These are phyloP conservation scores for Phalacrocorax pelagicus DNA, from an alignment of 2,113 vertebrate genomes.

Conservation along the genomic window DNA sequence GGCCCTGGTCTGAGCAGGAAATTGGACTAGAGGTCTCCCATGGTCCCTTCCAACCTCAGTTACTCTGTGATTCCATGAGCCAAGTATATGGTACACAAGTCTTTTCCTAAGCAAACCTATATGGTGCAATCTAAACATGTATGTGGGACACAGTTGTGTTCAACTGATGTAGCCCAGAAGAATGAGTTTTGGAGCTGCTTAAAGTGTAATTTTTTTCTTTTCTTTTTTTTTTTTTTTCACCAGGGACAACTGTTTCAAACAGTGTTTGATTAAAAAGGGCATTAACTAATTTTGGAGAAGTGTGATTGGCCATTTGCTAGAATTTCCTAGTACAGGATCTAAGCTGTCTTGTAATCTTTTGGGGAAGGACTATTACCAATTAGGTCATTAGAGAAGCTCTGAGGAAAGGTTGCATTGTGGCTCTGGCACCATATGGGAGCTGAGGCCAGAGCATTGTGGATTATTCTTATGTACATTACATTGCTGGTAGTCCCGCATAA, in stretches of 20 bases:
- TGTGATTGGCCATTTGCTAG: neutral
- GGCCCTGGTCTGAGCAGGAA: neutral
- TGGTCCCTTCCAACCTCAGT: neutral
- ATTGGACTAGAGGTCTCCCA: neutral
- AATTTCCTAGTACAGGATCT: neutral
- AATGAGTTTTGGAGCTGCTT: neutral
- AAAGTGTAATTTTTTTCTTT: neutral
- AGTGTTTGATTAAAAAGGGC: neutral
- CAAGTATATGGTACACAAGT: neutral
- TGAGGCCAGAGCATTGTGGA: neutral
- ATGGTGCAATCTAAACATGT: too few species aligned
- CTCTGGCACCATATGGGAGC: neutral
- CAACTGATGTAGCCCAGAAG: neutral
- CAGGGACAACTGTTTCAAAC: neutral
- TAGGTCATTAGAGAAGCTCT: neutral
- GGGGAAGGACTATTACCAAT: neutral
- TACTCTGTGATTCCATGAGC: neutral
- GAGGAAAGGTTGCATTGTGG: neutral
- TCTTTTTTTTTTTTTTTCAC: neutral
- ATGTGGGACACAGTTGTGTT: neutral
- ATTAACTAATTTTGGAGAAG: neutral
- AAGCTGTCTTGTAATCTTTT: neutral
- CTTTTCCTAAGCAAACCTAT: neutral
- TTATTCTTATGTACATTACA: rapidly evolving
- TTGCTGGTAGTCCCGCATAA: neutral